Evolutionary conservation across 2,797 vertebrate species (phyloP).

Genomic region (Phataginus tetradactyla): DNA sequence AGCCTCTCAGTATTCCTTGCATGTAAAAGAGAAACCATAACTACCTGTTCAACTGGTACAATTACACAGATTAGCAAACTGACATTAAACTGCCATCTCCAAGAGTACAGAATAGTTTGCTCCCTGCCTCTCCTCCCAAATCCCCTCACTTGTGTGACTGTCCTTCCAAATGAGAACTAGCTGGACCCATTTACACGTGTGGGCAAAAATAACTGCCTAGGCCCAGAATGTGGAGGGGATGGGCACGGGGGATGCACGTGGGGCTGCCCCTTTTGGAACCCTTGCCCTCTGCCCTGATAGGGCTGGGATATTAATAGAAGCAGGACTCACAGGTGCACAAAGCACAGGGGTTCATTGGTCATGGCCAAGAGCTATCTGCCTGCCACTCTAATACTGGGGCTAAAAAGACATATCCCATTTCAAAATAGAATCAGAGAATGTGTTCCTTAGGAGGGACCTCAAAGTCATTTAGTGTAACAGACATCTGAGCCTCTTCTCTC

Average conservation of each 20-base stretch:
- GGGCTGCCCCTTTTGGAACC: constrained; percentile 35
- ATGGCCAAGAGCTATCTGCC: constrained; percentile 11
- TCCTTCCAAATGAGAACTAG: background rate
- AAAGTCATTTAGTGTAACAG: background rate
- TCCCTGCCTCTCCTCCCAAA: background rate
- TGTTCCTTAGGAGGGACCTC: background rate
- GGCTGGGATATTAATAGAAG: constrained; percentile 50
- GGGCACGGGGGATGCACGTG: background rate
- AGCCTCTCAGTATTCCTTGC: background rate
- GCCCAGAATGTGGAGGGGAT: background rate
- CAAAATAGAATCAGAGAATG: constrained; percentile 59
- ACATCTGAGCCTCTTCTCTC: background rate
- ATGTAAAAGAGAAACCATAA: background rate
- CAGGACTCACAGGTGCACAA: constrained; percentile 67
- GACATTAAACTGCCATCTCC: background rate
- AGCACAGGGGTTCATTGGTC: constrained; percentile 46
- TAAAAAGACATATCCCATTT: constrained; percentile 45
- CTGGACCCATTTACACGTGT: background rate
- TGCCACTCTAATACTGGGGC: background rate
- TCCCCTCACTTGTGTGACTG: background rate
- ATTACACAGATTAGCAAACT: background rate
- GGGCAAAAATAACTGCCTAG: constrained; percentile 54
- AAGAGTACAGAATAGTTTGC: background rate
- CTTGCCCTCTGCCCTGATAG: constrained; percentile 10
- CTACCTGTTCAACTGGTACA: background rate